Base-by-base conservation (phyloP, 2,797 vertebrate genomes). In the Xenentodon cancila region DNA sequence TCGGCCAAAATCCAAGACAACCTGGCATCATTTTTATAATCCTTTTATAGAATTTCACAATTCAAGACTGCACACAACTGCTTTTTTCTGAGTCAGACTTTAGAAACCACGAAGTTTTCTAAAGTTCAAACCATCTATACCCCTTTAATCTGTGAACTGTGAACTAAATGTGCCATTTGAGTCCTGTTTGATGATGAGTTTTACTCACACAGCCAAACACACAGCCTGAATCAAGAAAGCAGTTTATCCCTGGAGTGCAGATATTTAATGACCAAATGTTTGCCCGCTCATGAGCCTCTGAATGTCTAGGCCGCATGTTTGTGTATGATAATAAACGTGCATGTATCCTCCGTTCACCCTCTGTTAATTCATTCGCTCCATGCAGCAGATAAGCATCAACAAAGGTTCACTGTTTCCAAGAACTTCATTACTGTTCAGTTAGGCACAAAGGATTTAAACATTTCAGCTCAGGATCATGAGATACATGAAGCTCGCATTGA, bases 361-460 rank as follows among this genome's bases (percentile, higher is more conserved):
- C 9, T 44, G 4, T 60, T 64, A 55, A 73, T 75, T 65, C 64
- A 77, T 60, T 46, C 37, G 30, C 55, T 76, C 50, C 40, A 27
- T 21, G 30, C 53, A 68, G 46, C 62, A 1, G 46, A 70, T 47
- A 61, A 68, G 65, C 73, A 60, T 53, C 56, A 73, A 42, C 47
- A 72, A 51, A 30, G 17, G 4, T 48, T 58, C 40, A 25, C 55
- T 50, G 40, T 59, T 74, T 67, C 44, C 18, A 0, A 2, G 7
- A 47, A 53, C 42, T 32, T 22, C 34, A 43, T 17, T n/a, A 30
- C 52, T 17, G 17, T 9, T 16, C 48, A 60, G 21, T 21, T 12
- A 19, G 15, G 55, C 42, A 45, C 47, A 27, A 64, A 59, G 46
- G 55, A 21, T 64, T 61, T 47, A 53, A 68, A 51, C 44, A 48